A percentile compares a stretch with the other conserved stretches of the same genome.
phyloP scores from a whole-genome alignment of 2,797 vertebrate genomes.

The Tolypeutes matacus region DNA sequence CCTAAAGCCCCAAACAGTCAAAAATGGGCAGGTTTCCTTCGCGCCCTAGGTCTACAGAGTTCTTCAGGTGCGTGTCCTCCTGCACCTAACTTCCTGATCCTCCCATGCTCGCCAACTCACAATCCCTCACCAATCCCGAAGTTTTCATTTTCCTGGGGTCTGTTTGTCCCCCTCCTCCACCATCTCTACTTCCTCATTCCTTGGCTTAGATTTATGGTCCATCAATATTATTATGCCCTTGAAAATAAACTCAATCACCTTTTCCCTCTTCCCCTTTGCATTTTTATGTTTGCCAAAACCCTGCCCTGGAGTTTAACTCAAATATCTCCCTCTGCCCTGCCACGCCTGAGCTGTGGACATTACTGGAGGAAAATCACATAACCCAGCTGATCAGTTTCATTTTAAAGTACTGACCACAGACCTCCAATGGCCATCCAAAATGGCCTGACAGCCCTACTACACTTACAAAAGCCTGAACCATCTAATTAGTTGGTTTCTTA shows the following conservation, averaged over 20 bases:
- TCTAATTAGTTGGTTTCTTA: not conserved
- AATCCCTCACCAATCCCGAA: not conserved
- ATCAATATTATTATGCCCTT: not conserved
- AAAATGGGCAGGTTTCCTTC: not conserved
- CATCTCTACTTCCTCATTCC: not conserved
- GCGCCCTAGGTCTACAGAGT: not conserved
- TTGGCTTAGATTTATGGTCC: not conserved
- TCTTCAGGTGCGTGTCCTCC: not conserved
- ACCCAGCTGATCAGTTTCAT: not conserved
- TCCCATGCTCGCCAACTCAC: not conserved
- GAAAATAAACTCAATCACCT: not conserved
- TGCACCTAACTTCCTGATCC: not conserved
- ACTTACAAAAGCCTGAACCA: not conserved
- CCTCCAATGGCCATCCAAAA: not conserved
- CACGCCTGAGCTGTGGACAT: not conserved
- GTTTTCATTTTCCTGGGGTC: not conserved
- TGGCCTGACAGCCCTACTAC: not conserved
- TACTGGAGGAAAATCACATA: not conserved
- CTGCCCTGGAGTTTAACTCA: not conserved
- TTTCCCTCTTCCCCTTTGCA: not conserved
- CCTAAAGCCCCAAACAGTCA: not conserved
- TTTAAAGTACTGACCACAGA: not conserved
- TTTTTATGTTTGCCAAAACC: not conserved
- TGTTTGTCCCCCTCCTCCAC: not conserved
- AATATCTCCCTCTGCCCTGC: not conserved